Percentiles rank a stretch among this genome's conserved stretches.
Conservation (phyloP, 1,140 invertebrate genomes). For the Diachasmimorpha longicaudata region DNA sequence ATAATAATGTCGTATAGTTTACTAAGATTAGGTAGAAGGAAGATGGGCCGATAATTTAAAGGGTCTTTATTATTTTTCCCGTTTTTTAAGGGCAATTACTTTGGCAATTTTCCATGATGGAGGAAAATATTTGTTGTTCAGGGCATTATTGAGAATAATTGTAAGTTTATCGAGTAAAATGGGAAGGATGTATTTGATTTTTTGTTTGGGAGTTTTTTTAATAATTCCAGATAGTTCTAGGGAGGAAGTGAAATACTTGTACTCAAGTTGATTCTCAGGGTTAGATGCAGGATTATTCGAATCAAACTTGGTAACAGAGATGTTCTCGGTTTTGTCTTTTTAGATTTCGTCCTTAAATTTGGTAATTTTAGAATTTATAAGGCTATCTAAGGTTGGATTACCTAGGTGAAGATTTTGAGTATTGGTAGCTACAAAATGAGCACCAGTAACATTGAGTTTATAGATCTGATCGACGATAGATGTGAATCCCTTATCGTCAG, state of each 20-base stretch:
- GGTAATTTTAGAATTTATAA: background rate
- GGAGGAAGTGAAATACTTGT: conserved; percentile 6
- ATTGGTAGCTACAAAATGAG: too few species aligned
- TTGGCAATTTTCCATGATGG: conserved; percentile 20
- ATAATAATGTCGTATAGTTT: conserved; percentile 24
- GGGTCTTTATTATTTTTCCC: background rate
- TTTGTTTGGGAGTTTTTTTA: conserved; percentile 20
- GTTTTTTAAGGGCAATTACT: too few species aligned
- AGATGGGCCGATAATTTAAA: conserved; percentile 21
- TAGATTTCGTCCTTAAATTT: background rate
- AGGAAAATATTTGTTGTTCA: conserved; percentile 23
- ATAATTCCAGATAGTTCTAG: background rate
- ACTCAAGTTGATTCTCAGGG: background rate
- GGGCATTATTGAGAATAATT: conserved; percentile 22
- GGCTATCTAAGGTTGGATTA: background rate
- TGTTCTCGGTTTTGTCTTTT: background rate
- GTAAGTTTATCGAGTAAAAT: background rate
- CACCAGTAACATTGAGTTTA: conserved; percentile 20
- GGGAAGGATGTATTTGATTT: conserved; percentile 22
- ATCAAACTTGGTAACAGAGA: background rate
- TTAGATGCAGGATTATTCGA: background rate
- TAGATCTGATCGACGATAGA: background rate
- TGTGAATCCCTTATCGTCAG: background rate
- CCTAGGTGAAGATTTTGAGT: background rate
- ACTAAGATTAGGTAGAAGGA: conserved; percentile 12